These are phyloP conservation scores for Megaptera novaeangliae DNA, from an alignment of 2,113 vertebrate species.

Conservation along the genomic window DNA sequence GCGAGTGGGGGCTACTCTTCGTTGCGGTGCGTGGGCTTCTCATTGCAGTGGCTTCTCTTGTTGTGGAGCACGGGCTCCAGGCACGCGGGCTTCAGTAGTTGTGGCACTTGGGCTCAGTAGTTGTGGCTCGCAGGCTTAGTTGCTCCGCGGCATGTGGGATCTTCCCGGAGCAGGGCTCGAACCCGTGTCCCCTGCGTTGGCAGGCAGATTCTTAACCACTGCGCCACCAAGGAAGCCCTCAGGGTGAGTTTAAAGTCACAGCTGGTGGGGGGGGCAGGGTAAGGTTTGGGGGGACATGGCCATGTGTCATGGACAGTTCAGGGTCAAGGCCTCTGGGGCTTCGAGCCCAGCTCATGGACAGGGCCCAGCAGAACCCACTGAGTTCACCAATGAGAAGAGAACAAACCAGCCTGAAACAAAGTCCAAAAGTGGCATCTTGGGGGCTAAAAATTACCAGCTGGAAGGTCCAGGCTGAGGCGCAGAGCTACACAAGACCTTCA, in stretches of 20 bases:
- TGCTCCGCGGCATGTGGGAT: no score
- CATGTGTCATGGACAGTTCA: neutral
- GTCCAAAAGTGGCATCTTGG: neutral
- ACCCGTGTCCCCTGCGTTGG: no score
- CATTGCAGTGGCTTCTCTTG: no score
- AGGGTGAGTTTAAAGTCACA: neutral
- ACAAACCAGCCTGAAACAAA: neutral
- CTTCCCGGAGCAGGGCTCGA: no score
- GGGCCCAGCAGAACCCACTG: neutral
- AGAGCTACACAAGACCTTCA: neutral
- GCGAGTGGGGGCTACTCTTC: no score
- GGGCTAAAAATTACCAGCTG: neutral
- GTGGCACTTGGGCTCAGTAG: no score
- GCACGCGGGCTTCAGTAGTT: no score
- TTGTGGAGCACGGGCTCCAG: no score
- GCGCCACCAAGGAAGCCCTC: no score
- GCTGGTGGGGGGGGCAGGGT: accelerated
- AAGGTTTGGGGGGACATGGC: neutral
- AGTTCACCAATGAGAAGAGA: neutral
- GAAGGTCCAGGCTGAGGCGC: neutral
- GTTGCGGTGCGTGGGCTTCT: no score
- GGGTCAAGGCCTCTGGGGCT: neutral
- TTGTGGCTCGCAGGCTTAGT: no score
- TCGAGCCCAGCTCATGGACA: neutral
- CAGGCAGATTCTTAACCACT: no score